phyloP scores from a whole-genome alignment of 2,888 invertebrate genomes.

The Eupithecia centaureata region DNA sequence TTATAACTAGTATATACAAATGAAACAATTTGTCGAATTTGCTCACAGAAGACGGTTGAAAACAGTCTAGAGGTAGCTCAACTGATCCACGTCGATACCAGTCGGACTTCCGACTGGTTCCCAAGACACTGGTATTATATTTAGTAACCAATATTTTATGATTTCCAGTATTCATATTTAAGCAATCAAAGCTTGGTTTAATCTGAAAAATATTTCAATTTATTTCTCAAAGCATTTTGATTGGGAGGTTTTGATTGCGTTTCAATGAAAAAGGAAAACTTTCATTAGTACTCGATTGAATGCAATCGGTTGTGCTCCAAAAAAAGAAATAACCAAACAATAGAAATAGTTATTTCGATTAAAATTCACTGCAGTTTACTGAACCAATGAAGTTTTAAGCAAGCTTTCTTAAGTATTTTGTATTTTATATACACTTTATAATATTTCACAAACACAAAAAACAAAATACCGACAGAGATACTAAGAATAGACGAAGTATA shows the following conservation, averaged over 20 bases:
- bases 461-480: too few relatives aligned
- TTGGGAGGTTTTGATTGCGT: slow-evolving; percentile 20
- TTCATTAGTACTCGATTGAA: slow-evolving; percentile 16
- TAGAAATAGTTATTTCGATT: not conserved
- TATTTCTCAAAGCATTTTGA: slow-evolving; percentile 15
- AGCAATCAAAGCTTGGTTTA: slow-evolving; percentile 1
- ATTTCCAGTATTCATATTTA: not conserved
- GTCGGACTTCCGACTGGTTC: too few relatives aligned
- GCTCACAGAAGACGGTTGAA: too few relatives aligned
- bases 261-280: slow-evolving; percentile 19
- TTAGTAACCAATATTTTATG: not conserved
- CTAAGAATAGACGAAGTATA: too few relatives aligned
- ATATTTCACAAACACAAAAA: too few relatives aligned
- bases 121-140: too few relatives aligned
- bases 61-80: too few relatives aligned
- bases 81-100: too few relatives aligned
- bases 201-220: slow-evolving; percentile 10
- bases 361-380: not conserved
- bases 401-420: too few relatives aligned
- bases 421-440: too few relatives aligned
- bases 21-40: too few relatives aligned
- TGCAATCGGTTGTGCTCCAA: not conserved
- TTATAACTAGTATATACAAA: too few relatives aligned
- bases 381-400: not conserved
- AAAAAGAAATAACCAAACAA: not conserved